A percentile compares a stretch with the other conserved stretches of the same genome.
Conservation (phyloP, 1,140 invertebrate genomes). For the Triops cancriformis region DNA sequence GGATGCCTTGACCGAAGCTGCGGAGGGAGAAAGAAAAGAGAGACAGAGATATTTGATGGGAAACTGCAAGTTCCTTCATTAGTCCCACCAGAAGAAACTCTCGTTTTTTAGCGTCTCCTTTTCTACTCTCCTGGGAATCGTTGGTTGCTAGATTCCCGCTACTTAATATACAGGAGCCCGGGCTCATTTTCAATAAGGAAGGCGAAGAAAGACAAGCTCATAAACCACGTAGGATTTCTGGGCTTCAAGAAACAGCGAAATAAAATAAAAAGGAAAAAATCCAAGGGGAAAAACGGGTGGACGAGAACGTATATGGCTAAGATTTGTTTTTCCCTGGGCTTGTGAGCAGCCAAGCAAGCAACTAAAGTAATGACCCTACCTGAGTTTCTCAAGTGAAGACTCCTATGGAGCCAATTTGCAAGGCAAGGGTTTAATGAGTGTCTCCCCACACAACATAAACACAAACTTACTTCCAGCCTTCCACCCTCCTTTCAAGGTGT, state of each 20-base stretch:
- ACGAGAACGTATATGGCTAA: background rate
- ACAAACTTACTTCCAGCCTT: background rate
- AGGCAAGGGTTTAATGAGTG: constrained; percentile 9
- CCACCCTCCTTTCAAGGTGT: background rate
- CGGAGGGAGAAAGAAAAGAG: no score
- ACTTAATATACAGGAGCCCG: constrained; percentile 13
- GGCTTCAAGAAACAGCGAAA: background rate
- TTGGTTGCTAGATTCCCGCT: background rate
- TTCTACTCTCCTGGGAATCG: background rate
- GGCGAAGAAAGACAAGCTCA: constrained; percentile 12
- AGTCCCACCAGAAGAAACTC: background rate
- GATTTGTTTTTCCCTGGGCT: background rate
- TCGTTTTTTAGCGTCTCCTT: background rate
- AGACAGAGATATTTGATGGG: background rate
- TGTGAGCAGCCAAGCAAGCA: background rate
- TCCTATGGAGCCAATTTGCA: constrained; percentile 9
- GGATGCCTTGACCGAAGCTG: no score
- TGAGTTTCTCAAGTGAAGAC: constrained; percentile 6
- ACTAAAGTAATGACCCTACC: constrained; percentile 7
- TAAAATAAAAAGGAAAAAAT: constrained; percentile 3
- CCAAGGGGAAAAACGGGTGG: background rate
- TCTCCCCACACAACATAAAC: constrained; percentile 13
- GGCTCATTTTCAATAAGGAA: constrained; percentile 14
- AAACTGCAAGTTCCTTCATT: constrained; percentile 1
- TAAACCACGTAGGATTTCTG: background rate